Conservation (phyloP, 2,797 vertebrate species). For the Alauda arvensis region DNA sequence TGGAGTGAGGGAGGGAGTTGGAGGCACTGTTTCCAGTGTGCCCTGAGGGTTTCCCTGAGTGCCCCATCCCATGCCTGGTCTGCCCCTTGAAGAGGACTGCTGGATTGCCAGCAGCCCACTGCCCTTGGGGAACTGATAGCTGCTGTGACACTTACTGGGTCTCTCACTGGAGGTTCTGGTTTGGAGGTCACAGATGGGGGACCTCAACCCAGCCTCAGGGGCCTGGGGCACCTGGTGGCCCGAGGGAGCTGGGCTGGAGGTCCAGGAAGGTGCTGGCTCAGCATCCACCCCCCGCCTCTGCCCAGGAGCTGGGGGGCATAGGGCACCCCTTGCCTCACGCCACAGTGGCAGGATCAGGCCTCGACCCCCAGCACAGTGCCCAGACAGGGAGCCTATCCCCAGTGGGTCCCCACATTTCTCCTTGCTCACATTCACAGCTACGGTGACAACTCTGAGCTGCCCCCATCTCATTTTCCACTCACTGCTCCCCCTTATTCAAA, state of each 20-base stretch:
- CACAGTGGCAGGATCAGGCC: background rate
- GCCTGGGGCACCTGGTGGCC: background rate
- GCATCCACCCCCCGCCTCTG: accelerated
- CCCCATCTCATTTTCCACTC: constrained; percentile 29
- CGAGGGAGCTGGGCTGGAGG: background rate
- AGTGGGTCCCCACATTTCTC: background rate
- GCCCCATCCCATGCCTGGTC: background rate
- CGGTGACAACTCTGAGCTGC: background rate
- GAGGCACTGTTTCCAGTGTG: background rate
- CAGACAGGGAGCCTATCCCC: background rate
- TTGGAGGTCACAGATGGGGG: background rate
- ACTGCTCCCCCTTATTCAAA: constrained; percentile 44
- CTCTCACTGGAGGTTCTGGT: background rate
- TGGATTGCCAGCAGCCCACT: background rate
- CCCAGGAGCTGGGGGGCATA: background rate
- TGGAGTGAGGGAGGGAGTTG: accelerated
- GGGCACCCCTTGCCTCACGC: background rate
- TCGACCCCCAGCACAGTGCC: accelerated
- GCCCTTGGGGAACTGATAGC: background rate
- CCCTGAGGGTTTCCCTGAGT: background rate
- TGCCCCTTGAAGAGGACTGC: background rate
- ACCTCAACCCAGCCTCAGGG: background rate
- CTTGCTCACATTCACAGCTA: constrained; percentile 26
- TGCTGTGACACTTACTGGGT: background rate
- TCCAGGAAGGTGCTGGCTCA: background rate